Evolutionary conservation across 1,140 invertebrate genomes (phyloP), one percentile per base, ranked within the genome.

Genomic region (Procambarus clarkii): DNA sequence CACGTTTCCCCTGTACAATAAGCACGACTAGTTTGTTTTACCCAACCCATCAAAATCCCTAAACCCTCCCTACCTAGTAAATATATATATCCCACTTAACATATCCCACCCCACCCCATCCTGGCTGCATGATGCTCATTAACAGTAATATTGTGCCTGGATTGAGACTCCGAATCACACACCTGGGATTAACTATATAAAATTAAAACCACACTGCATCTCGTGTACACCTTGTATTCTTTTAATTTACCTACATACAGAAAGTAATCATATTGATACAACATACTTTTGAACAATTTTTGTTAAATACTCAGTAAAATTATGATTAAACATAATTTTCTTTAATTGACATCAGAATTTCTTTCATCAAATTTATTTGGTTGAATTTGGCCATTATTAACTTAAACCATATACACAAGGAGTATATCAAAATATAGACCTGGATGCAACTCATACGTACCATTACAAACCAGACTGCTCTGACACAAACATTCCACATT

Each of bases 11-110:
- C 60, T 45, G 81, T 74, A 74, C 69, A 74, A 74, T 74, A 74
- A 86, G 44, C 76, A 77, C 85, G 74, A 86, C 85, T 86, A 86
- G 85, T 86, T 58, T 86, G 69, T 34, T 34, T 74, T 64, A 21
- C 18, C 60, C 60, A 64, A 15, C 60, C 60, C 18, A 64, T 4
- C 18, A 18, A 64, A 64, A 64, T 54, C 50, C 50, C 50, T 3
- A 64, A 64, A 21, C 60, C 69, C 69, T 74, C 69, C 69, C 69
- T 34, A 34, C 34, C 69, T 34, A 34, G 7, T 34, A 74, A 74
- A 4, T 74, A 5, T 74, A 24, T 8, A 34, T 34, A 8, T 34
- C 69, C 69, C 69, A 9, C 24, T 9, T 74, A 74, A 74, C n/a
- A 21, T 18, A 18, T 69, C 15, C 64, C 64, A 69, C 21, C 69